phyloP scores from a whole-genome alignment of 1,140 invertebrate species.

The Eueides isabella region DNA sequence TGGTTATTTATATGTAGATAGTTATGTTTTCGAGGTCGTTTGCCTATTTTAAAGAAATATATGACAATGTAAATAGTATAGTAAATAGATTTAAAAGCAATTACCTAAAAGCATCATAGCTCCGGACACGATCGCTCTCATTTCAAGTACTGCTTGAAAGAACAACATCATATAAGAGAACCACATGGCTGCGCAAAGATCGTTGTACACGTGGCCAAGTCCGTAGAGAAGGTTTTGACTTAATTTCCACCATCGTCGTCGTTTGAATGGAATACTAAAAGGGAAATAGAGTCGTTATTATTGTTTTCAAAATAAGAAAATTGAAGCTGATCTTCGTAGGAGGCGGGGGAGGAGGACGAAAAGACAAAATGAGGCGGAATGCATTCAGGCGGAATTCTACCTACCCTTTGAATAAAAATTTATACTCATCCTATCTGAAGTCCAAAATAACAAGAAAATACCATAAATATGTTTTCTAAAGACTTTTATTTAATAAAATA shows the following conservation, averaged over 20 bases:
- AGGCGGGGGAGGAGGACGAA: too few relatives aligned
- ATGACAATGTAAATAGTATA: not conserved
- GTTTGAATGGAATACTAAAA: slow-evolving; percentile 55
- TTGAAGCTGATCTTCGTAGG: too few relatives aligned
- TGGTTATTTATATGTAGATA: too few relatives aligned
- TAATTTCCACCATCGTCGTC: slow-evolving; percentile 59
- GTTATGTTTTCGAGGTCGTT: too few relatives aligned
- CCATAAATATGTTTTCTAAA: too few relatives aligned
- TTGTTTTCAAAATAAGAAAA: not conserved
- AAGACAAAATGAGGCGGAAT: too few relatives aligned
- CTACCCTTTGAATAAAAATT: too few relatives aligned
- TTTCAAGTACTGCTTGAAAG: slow-evolving; percentile 89
- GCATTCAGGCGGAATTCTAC: too few relatives aligned
- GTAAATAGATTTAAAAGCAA: not conserved
- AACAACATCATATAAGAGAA: slow-evolving; percentile 96
- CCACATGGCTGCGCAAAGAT: slow-evolving; percentile 96
- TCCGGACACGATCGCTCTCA: slow-evolving; percentile 90
- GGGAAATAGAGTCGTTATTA: not conserved
- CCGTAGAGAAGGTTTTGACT: slow-evolving; percentile 87
- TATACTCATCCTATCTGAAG: too few relatives aligned
- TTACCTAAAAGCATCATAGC: slow-evolving; percentile 88
- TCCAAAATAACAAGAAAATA: too few relatives aligned
- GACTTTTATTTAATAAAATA: too few relatives aligned
- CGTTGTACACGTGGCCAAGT: slow-evolving; percentile 95
- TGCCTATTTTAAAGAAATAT: not conserved